These are phyloP conservation scores for Metellina segmentata DNA, from an alignment of 2,888 invertebrate genomes.

Conservation along the genomic window DNA sequence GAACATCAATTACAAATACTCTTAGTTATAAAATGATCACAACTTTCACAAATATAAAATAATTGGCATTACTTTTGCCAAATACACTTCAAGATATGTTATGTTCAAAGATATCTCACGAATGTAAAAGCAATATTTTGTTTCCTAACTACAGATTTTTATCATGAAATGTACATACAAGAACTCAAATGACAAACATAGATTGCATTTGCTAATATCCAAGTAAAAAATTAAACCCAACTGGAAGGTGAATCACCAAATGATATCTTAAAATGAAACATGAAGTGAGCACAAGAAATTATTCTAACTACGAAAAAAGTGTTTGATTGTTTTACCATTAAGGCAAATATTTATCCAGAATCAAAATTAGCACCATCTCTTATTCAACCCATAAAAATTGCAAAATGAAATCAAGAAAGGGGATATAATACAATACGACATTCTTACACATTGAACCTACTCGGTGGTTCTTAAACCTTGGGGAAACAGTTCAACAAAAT, in stretches of 20 bases:
- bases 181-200: background rate
- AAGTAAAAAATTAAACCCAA: too few species aligned
- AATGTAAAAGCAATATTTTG: background rate
- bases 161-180: background rate
- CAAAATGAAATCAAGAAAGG: background rate
- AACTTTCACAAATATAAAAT: too few species aligned
- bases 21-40: too few species aligned
- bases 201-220: too few species aligned
- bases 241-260: too few species aligned
- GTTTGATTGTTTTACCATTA: slow-evolving; percentile 57
- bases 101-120: background rate
- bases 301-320: background rate
- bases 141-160: background rate
- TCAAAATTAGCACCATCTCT: slow-evolving; percentile 46
- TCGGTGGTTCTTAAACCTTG: slow-evolving; percentile 3
- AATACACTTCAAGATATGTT: background rate
- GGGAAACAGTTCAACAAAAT: background rate
- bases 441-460: background rate
- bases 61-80: background rate
- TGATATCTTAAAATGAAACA: background rate
- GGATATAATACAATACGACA: background rate
- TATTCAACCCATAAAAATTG: background rate
- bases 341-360: slow-evolving; percentile 31
- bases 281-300: background rate
- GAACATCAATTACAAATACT: too few species aligned